Percentiles rank a stretch among this genome's conserved stretches.
Evolutionary conservation across 2,888 invertebrate species (phyloP).

Genomic region (Lottia scabra): DNA sequence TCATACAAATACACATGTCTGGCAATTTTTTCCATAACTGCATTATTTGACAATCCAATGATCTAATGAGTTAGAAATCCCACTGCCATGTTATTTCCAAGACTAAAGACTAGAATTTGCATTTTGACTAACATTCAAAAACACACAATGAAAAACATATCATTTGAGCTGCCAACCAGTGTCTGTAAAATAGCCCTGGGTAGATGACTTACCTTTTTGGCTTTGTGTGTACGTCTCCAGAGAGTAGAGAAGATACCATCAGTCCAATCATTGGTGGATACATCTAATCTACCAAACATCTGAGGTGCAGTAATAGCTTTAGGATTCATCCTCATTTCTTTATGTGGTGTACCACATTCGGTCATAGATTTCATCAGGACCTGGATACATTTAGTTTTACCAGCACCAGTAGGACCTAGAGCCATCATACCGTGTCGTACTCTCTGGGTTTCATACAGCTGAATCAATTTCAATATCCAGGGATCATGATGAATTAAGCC

Average conservation of each 20-base stretch:
- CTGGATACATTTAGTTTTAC: constrained; percentile 89
- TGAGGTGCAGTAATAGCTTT: constrained; percentile 97
- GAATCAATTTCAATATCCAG: constrained; percentile 94
- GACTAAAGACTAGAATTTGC: too few relatives aligned
- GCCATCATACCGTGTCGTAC: constrained; percentile 71
- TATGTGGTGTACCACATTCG: constrained; percentile 85
- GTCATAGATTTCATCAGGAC: constrained; percentile 91
- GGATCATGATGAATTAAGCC: constrained; percentile 92
- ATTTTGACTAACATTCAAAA: too few relatives aligned
- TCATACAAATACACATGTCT: too few relatives aligned
- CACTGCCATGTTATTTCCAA: neutral
- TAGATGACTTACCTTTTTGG: constrained; percentile 76
- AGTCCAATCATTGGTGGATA: constrained; percentile 98
- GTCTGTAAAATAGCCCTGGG: too few relatives aligned
- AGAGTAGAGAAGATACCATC: constrained; percentile 97
- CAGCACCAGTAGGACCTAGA: constrained; percentile 68
- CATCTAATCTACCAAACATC: constrained; percentile 97
- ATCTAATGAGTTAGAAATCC: neutral
- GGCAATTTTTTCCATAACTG: too few relatives aligned
- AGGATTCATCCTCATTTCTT: constrained; percentile 98
- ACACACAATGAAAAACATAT: too few relatives aligned
- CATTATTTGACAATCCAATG: too few relatives aligned
- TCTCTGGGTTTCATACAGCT: constrained; percentile 74
- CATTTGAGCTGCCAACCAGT: too few relatives aligned
- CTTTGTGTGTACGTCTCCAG: constrained; percentile 94